Evolutionary conservation across 1,140 invertebrate genomes (phyloP).

Genomic region (Arctopsyche grandis): DNA sequence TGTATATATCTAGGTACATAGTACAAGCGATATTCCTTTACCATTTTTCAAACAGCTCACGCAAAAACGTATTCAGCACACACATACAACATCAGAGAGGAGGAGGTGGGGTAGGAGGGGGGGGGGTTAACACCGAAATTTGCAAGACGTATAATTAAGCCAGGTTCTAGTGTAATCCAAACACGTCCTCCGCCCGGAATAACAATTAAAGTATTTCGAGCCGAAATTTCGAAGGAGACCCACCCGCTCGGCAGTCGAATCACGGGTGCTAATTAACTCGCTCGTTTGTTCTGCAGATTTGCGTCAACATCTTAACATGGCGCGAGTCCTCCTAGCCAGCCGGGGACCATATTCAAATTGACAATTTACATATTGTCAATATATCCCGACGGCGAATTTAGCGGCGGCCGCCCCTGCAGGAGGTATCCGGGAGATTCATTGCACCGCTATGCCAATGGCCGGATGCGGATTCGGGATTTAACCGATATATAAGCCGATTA

Average conservation of each 20-base stretch:
- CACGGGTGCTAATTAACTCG: slow-evolving; percentile 40
- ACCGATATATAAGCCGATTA: slow-evolving; percentile 55
- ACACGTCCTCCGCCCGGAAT: neutral
- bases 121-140: too few relatives aligned
- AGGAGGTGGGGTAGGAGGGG: too few relatives aligned
- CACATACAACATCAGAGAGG: too few relatives aligned
- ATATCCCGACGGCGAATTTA: slow-evolving; percentile 43
- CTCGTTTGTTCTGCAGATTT: slow-evolving; percentile 39
- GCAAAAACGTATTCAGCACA: too few relatives aligned
- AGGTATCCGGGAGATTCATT: slow-evolving; percentile 45
- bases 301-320: slow-evolving; percentile 28
- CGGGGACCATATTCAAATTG: slow-evolving; percentile 47
- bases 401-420: slow-evolving; percentile 21
- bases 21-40: too few relatives aligned
- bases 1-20: too few relatives aligned
- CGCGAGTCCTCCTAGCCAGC: neutral
- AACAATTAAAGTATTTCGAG: neutral
- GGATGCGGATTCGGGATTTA: slow-evolving; percentile 50
- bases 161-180: neutral
- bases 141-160: too few relatives aligned
- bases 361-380: slow-evolving; percentile 55
- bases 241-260: slow-evolving; percentile 2
- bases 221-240: neutral
- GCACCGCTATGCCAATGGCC: slow-evolving; percentile 42
- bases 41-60: too few relatives aligned